A percentile compares a stretch with the other conserved stretches of the same genome.
These are phyloP conservation scores for Idaea aversata DNA, from an alignment of 2,888 invertebrate species.

Conservation along the genomic window DNA sequence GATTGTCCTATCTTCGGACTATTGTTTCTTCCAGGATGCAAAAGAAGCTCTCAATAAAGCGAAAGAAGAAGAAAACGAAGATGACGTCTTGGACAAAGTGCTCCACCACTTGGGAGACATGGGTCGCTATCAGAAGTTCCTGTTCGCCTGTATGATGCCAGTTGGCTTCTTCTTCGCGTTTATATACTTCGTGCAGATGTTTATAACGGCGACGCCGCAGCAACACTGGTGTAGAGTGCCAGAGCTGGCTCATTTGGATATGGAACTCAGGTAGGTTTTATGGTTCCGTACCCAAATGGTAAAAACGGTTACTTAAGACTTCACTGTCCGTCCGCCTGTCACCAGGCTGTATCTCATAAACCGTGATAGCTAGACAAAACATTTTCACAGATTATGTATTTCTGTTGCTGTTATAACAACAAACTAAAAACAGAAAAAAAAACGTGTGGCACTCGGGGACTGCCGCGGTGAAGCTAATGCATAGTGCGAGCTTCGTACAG, in stretches of 20 bases:
- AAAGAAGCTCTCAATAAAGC: conserved; percentile 13
- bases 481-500: no score
- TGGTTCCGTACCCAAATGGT: background rate
- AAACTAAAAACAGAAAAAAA: no score
- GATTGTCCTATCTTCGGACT: no score
- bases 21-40: conserved; percentile 7
- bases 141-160: conserved; percentile 44
- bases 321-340: no score
- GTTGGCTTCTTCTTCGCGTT: conserved; percentile 45
- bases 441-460: no score
- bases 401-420: no score
- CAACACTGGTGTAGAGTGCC: conserved; percentile 55
- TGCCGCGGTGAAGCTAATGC: no score
- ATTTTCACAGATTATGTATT: no score
- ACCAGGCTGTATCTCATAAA: no score
- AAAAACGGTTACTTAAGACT: no score
- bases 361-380: no score
- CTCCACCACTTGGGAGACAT: conserved; percentile 38
- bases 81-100: conserved; percentile 34
- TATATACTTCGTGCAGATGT: conserved; percentile 52
- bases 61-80: conserved; percentile 6
- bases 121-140: conserved; percentile 34
- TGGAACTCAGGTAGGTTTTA: conserved; percentile 37
- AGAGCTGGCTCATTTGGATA: conserved; percentile 41
- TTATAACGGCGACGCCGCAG: conserved; percentile 50